phyloP scores from a whole-genome alignment of 2,113 vertebrate species.

The Ceyx cyanopectus region DNA sequence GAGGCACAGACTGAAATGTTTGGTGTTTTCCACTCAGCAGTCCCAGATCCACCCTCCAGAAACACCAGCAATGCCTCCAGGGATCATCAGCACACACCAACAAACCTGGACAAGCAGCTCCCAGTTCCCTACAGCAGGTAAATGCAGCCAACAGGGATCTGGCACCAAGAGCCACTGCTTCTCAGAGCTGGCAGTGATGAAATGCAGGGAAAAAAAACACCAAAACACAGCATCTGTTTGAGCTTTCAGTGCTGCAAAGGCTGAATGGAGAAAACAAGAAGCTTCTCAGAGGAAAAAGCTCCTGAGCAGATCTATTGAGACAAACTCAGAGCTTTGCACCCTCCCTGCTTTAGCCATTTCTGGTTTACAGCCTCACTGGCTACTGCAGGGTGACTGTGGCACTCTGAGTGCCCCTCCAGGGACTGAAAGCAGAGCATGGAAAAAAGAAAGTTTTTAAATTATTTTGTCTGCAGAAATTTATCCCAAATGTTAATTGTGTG shows the following conservation, averaged over 20 bases:
- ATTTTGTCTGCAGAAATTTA: background rate
- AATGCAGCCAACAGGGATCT: background rate
- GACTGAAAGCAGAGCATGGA: background rate
- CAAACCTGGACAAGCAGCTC: background rate
- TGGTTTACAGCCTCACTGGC: background rate
- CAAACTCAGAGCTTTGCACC: background rate
- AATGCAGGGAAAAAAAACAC: background rate
- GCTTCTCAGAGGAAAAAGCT: background rate
- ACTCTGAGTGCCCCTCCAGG: background rate
- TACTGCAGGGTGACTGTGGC: accelerated
- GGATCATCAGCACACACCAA: background rate
- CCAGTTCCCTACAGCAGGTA: background rate
- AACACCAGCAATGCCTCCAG: background rate
- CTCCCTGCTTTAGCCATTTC: background rate
- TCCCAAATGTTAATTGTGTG: background rate
- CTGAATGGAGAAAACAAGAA: background rate
- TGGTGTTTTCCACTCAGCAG: background rate
- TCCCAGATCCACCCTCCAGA: background rate
- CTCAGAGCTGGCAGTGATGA: background rate
- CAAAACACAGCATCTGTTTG: background rate
- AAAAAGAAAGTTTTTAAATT: background rate
- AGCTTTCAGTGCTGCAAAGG: background rate
- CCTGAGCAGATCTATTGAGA: background rate
- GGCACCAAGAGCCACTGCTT: background rate
- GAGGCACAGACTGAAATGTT: background rate